Base-by-base conservation (phyloP, 2,888 invertebrate species). In the Drosophila sordidapex region DNA sequence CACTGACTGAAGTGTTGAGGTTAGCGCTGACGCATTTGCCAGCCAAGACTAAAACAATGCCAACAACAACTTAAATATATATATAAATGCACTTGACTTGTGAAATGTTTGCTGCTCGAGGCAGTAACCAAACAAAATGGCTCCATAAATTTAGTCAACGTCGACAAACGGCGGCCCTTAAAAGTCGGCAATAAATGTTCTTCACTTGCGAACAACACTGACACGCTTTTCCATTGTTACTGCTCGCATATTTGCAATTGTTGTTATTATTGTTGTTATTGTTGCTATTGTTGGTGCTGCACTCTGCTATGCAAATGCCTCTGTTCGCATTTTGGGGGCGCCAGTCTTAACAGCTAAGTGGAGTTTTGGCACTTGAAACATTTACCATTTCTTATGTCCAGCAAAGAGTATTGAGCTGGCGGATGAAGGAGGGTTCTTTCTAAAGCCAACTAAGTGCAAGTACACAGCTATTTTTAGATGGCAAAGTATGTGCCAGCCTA, bases 141-240 rank as follows among this genome's bases (percentile, higher is more conserved):
- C 81, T 73, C 71, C 79, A 87, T 87, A 82, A 88, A 87, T 89
- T 83, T 66, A 78, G 67, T 72, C 70, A 77, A 83, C 67, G 82
- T 79, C 87, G 70, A 74, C 81, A 79, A 75, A 75, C 66, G 63
- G 68, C 74, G 64, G 59, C 79, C 71, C 85, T 83, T 66, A 71
- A 79, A 83, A 87, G 81, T 74, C 77, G 74, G 79, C 89, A 82
- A 87, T 87, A 88, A 87, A 87, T 87, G 86, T 84, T 88, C 72
- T 71, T 81, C 57, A 79, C 76, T 85, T 73, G 66, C 68, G 52
- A 72, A 78, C 67, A 82, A 62, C 66, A 67, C 78, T 79, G 80
- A 79, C 79, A 79, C 76, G 80, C 76, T 80, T 79, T 74, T 67
- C 59, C 66, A 72, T 76, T 79, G 78, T 67, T 53, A n/a, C 31